Evolutionary conservation across 2,888 invertebrate species (phyloP), one percentile per base, ranked within the genome.

Genomic region (Apeira syringaria): DNA sequence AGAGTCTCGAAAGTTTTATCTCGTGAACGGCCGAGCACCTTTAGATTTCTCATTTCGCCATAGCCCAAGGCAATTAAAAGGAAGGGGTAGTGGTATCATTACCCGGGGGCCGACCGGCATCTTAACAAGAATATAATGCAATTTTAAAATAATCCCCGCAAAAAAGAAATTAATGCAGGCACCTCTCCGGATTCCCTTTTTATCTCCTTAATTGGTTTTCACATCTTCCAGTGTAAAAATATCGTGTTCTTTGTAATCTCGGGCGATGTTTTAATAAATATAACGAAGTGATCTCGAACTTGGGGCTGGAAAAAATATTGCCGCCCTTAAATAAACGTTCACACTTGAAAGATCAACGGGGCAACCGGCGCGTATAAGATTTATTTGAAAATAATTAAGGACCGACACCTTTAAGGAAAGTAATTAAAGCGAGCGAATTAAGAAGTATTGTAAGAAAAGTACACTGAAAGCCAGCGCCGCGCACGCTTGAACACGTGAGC

Each of bases 201-300:
- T 90, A 90, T 90, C 90, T 90, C 80, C 85, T 89, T 90, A 90
- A 90, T 90, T 90, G 89, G 88, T 90, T 90, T 90, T 90, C 88
- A 89, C 89, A 90, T 90, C 90, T 90, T 84, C 78, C 81, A 78
- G 83, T 88, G 82, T 81, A 88, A 88, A 88, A 89, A 88, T 88
- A 88, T 88, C 87, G 80, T 87, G 85, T 87, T 86, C 86, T 87
- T 85, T 85, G 85, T 88, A 89, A 89, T 89, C 89, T 88, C 84
- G 80, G 86, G 79, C 80, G 88, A 85, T 89, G 88, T 88, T 89
- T 89, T 88, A 89, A 88, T 88, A 88, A 89, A 89, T 88, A 88
- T 89, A 88, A 89, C 88, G 86, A 86, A 88, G 88, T 88, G 84
- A 83, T 70, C 71, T 59, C 61, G 56, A 62, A 57, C 53, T 61